Conservation (phyloP, 2,888 invertebrate genomes). For the Druceiella hillmani region DNA sequence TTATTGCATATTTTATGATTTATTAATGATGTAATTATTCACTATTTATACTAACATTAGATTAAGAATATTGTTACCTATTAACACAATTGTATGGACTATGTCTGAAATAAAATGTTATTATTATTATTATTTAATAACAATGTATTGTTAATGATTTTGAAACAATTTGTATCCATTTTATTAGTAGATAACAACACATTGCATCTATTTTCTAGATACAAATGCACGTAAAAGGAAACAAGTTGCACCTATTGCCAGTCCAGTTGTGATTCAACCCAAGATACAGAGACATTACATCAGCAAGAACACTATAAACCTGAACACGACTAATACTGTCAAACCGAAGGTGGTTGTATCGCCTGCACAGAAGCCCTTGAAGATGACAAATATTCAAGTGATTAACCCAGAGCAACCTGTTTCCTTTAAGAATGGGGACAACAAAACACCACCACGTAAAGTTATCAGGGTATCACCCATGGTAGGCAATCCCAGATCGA, state of each 20-base stretch:
- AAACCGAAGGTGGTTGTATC: constrained; percentile 33
- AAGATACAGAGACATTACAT: constrained; percentile 43
- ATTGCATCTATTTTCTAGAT: constrained; percentile 6
- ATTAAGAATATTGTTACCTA: too few relatives aligned
- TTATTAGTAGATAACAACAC: background rate
- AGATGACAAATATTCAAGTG: constrained; percentile 42
- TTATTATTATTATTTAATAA: too few relatives aligned
- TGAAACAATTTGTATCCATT: too few relatives aligned
- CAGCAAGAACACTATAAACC: constrained; percentile 22
- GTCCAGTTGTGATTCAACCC: constrained; percentile 37
- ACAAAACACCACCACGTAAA: constrained; percentile 40
- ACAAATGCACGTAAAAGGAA: constrained; percentile 42
- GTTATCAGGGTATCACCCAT: constrained; percentile 45
- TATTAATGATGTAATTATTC: too few relatives aligned
- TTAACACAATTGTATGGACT: too few relatives aligned
- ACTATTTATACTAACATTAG: too few relatives aligned
- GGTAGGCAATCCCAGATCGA: constrained; percentile 56
- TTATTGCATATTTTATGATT: too few relatives aligned
- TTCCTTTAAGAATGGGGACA: constrained; percentile 36
- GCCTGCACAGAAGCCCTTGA: constrained; percentile 42
- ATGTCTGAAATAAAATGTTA: too few relatives aligned
- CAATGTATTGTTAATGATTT: too few relatives aligned
- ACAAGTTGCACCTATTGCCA: constrained; percentile 25
- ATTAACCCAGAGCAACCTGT: too few relatives aligned
- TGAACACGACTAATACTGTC: constrained; percentile 28